phyloP scores from a whole-genome alignment of 2,113 vertebrate species.

The Strix uralensis region DNA sequence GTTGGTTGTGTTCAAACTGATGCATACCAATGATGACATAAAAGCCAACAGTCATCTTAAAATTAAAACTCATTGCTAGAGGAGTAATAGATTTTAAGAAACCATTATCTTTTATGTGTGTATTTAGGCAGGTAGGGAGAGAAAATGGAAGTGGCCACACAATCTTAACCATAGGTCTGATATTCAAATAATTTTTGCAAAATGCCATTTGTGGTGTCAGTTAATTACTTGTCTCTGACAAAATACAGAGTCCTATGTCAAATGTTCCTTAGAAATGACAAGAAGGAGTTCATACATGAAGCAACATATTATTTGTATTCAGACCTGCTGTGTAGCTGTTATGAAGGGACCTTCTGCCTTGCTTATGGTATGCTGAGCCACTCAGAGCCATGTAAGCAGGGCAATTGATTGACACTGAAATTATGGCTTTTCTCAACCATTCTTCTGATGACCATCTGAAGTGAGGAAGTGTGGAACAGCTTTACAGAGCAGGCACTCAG shows the following conservation, averaged over 20 bases:
- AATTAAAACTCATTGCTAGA: background rate
- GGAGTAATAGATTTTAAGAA: background rate
- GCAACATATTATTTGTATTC: background rate
- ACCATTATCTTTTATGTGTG: background rate
- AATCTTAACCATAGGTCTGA: background rate
- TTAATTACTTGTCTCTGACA: background rate
- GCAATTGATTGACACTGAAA: background rate
- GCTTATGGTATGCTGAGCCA: background rate
- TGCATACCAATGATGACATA: rapidly evolving
- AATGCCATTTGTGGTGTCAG: background rate
- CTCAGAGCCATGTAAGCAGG: background rate
- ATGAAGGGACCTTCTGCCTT: background rate
- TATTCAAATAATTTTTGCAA: background rate
- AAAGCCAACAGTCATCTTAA: background rate
- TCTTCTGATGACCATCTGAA: background rate
- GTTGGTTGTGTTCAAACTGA: background rate
- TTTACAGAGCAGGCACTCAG: background rate
- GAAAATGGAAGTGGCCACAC: background rate
- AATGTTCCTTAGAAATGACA: background rate
- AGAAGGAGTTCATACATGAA: background rate
- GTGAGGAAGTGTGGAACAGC: background rate
- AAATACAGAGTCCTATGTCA: background rate
- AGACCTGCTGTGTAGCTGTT: background rate
- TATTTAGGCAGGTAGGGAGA: background rate
- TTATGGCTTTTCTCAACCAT: background rate